Evolutionary conservation across 2,888 invertebrate genomes (phyloP), one percentile per base, ranked within the genome.

Genomic region (Acronicta psi): DNA sequence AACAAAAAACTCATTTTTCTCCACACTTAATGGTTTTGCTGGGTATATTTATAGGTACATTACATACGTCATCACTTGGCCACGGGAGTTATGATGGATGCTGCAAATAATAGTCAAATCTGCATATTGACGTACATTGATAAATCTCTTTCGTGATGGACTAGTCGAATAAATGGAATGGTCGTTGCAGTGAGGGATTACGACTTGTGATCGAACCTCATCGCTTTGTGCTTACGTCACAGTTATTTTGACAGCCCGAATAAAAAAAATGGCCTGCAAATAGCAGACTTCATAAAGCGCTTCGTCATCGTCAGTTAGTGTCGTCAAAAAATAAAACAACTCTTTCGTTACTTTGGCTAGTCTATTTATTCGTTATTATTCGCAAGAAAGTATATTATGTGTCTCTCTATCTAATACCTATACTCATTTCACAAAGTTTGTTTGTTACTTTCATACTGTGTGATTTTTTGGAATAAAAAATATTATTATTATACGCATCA

Each of bases 61-160:
- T n/a, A n/a, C n/a, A n/a, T n/a, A 36, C 14, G 14, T 25, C 34
- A 47, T 59, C 16, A 37, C 10, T 38, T 16, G 17, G 25, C n/a
- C 38, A 23, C 47, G 49, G 13, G 18, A 66, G 38, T 43, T 46
- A 65, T 57, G 67, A 71, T 51, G 42, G 42, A 50, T 50, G 17
- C 67, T 66, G 67, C 59, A 66, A 40, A 47, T 71, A 57, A 50
- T 51, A 42, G 59, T 44, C 53, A 18, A 59, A 57, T 55, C 17
- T 36, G 40, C 58, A 49, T 71, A 71, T 38, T 10, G 17, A 40
- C 54, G 36, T 52, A 41, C 45, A 16, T 46, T 57, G 58, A 71
- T 58, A 46, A 40, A 65, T 65, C 37, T 45, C 71, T 44, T 20
- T 17, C 46, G 38, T 50, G 66, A 56, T 17, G 9, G 58, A 38